Conservation (phyloP, 2,797 vertebrate species). For the Chromobotia macracanthus region DNA sequence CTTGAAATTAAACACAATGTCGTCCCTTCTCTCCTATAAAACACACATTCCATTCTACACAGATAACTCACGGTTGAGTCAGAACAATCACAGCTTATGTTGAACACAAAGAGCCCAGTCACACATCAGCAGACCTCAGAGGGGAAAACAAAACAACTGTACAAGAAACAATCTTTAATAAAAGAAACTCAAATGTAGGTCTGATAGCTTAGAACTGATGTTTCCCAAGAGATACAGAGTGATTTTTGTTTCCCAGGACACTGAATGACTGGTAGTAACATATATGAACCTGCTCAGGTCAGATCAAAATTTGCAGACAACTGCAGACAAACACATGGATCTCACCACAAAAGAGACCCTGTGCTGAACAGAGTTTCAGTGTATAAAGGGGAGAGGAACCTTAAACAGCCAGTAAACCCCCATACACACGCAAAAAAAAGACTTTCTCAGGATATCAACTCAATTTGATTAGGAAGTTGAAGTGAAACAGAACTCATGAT, state of each 20-base stretch:
- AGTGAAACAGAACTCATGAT: not conserved
- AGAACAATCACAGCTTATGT: constrained; percentile 11
- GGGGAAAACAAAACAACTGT: not conserved
- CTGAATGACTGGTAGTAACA: not conserved
- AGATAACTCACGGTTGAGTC: constrained; percentile 2
- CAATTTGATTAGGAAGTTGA: constrained; percentile 16
- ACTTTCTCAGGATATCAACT: not conserved
- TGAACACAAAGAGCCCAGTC: constrained; percentile 30
- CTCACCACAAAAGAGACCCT: not conserved
- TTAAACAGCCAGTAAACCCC: constrained; percentile 2
- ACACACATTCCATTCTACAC: constrained; percentile 17
- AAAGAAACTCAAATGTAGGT: not conserved
- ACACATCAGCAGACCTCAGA: not conserved
- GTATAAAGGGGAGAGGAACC: not conserved
- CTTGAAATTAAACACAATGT: not conserved
- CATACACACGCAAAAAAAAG: not conserved
- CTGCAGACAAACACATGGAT: not conserved
- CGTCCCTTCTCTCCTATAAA: not conserved
- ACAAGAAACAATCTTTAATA: not conserved
- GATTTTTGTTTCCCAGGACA: not conserved
- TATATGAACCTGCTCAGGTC: not conserved
- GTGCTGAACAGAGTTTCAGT: not conserved
- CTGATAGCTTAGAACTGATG: not conserved
- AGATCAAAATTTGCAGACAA: not conserved
- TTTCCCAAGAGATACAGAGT: not conserved